Base-by-base conservation (phyloP, 1,140 invertebrate genomes). In the Rhyzopertha dominica region DNA sequence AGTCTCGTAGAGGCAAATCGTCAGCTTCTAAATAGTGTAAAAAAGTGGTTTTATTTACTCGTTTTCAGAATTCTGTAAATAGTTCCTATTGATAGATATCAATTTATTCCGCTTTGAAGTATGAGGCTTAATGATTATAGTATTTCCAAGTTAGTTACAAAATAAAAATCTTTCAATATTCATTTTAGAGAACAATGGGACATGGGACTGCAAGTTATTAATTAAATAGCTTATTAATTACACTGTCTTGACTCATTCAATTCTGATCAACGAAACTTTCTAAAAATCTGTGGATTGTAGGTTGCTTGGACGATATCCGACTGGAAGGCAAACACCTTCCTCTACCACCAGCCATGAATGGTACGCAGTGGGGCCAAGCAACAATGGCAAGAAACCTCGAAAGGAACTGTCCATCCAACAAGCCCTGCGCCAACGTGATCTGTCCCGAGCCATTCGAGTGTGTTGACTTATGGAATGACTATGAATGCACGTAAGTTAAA, bases 381-480 rank as follows among this genome's bases (percentile, higher is more conserved):
- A 91, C 90, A 16, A 89, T 92, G 83, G 87, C 84, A 3, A 74
- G 88, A 35, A 94, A 96, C 67, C 70, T 97, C 10, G 87, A 90
- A 56, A 82, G 83, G 34, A 86, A 90, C 58, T 98, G 95, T 67
- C 82, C 87, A 3, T 95, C 91, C 0, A 93, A 95, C 58, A 91
- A 93, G 60, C 91, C 93, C 14, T 97, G 94, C 65, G 81, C 85
- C 31, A 90, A 90, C 65, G 87, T 93, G 24, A 86, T 87, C 50
- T 96, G 94, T 64, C 84, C 85, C 0, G 84, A 87, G 56, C 89
- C 90, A n/a, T 93, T 95, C 66, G 87, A 92, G 53, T 98, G 95
- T 70, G 86, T 93, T 20, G 93, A 97, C 70, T 78, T 96, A 0
- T 98, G 94, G 94, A 92, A 90, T 69, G 85, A 90, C 70, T 91